A percentile compares a stretch with the other conserved stretches of the same genome.
Conservation (phyloP, 2,888 invertebrate genomes). For the Athalia cordata region DNA sequence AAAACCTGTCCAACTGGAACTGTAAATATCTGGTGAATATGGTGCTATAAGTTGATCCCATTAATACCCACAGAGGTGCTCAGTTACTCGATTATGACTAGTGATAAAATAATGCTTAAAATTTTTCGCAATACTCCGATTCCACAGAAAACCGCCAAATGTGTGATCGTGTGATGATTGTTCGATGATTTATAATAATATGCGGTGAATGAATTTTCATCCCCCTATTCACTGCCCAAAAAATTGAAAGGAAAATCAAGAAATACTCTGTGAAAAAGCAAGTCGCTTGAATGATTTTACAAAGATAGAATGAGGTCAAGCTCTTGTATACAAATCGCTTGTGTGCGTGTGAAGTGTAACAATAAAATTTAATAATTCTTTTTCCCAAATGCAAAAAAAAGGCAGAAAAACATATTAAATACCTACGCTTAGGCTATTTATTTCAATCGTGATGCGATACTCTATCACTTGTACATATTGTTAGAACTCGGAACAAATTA, state of each 20-base stretch:
- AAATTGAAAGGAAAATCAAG: too few relatives aligned
- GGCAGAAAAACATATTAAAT: slow-evolving; percentile 55
- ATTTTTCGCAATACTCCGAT: neutral
- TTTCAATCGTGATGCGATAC: slow-evolving; percentile 66
- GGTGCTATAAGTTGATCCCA: slow-evolving; percentile 21
- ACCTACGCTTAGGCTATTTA: slow-evolving; percentile 66
- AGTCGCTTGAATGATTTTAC: too few relatives aligned
- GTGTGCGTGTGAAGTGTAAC: slow-evolving; percentile 59
- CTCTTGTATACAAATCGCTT: slow-evolving; percentile 61
- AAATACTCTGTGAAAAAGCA: too few relatives aligned
- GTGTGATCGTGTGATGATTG: too few relatives aligned
- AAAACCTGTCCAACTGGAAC: neutral
- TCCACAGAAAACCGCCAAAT: too few relatives aligned
- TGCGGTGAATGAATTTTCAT: too few relatives aligned
- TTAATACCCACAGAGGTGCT: slow-evolving; percentile 12
- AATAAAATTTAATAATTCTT: slow-evolving; percentile 46
- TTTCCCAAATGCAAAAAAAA: slow-evolving; percentile 48
- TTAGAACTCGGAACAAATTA: slow-evolving; percentile 67
- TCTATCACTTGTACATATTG: slow-evolving; percentile 72
- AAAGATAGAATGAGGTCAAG: slow-evolving; percentile 59
- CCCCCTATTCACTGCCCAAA: too few relatives aligned
- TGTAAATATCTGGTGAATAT: slow-evolving; percentile 30
- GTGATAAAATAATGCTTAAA: neutral
- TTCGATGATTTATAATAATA: too few relatives aligned
- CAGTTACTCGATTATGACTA: slow-evolving; percentile 12